Evolutionary conservation across 2,888 invertebrate genomes (phyloP).

Genomic region (Opisthograptis luteolata): DNA sequence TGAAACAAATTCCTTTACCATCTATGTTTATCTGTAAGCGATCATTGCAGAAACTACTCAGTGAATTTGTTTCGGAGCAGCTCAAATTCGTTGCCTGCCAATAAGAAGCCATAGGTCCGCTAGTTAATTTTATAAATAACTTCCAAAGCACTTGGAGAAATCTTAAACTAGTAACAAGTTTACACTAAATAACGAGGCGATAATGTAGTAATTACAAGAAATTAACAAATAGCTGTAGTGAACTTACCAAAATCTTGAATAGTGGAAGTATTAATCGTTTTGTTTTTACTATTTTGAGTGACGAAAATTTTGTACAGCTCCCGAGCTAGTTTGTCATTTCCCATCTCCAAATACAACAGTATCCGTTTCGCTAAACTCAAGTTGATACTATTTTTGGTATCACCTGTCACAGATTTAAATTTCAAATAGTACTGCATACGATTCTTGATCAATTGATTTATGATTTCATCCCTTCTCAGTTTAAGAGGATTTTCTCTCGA

Average conservation of each 20-base stretch:
- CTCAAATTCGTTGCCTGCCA: too few relatives aligned
- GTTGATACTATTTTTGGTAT: constrained; percentile 51
- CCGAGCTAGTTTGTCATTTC: constrained; percentile 60
- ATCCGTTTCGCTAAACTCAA: constrained; percentile 64
- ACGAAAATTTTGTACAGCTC: constrained; percentile 65
- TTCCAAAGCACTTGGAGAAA: too few relatives aligned
- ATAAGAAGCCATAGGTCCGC: too few relatives aligned
- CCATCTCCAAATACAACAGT: constrained; percentile 55
- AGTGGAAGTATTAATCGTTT: constrained; percentile 4
- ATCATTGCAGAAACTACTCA: too few relatives aligned
- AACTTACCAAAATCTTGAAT: constrained; percentile 30
- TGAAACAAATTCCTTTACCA: too few relatives aligned
- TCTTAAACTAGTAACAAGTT: too few relatives aligned
- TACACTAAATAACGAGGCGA: too few relatives aligned
- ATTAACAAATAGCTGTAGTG: not conserved
- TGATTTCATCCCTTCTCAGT: constrained; percentile 60
- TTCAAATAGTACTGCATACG: constrained; percentile 57
- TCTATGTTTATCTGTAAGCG: too few relatives aligned
- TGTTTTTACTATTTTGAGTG: constrained; percentile 42
- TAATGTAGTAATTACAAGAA: not conserved
- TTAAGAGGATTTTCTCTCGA: constrained; percentile 35
- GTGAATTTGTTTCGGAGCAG: too few relatives aligned
- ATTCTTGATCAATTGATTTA: constrained; percentile 68
- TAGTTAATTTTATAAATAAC: too few relatives aligned
- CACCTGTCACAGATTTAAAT: constrained; percentile 50